phyloP scores from a whole-genome alignment of 2,888 invertebrate species.

The Crossocerus cetratus region DNA sequence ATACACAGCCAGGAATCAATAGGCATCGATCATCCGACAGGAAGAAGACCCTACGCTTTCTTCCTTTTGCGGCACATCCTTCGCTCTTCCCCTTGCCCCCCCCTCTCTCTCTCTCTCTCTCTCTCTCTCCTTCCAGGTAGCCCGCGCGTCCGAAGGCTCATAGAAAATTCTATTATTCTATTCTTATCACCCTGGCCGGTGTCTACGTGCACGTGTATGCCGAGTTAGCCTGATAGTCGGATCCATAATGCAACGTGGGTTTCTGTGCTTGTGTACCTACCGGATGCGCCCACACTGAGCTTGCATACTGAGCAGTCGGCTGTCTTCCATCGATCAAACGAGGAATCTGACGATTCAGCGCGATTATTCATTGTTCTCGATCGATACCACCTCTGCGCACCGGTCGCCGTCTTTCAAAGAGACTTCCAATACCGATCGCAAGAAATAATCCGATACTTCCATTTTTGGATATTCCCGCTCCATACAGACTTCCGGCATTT shows the following conservation, averaged over 20 bases:
- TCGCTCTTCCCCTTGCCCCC: neutral
- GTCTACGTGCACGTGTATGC: constrained; percentile 24
- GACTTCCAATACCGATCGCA: too few species aligned
- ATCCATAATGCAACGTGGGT: constrained; percentile 72
- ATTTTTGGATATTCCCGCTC: too few species aligned
- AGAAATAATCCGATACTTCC: too few species aligned
- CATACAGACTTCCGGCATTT: too few species aligned
- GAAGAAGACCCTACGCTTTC: constrained; percentile 42
- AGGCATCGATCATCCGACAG: constrained; percentile 45
- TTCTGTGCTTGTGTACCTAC: constrained; percentile 67
- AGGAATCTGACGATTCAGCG: constrained; percentile 64
- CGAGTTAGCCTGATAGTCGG: constrained; percentile 64
- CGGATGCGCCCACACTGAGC: constrained; percentile 73
- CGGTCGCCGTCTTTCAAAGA: too few species aligned
- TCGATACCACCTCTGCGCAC: neutral
- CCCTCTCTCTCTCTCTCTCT: neutral
- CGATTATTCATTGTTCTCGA: constrained; percentile 38
- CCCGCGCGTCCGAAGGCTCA: constrained; percentile 45
- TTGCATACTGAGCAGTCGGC: constrained; percentile 70
- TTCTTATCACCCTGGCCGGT: constrained; percentile 63
- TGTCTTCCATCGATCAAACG: constrained; percentile 56
- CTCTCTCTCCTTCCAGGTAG: neutral
- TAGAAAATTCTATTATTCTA: constrained; percentile 69
- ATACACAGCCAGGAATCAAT: neutral
- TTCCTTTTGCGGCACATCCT: constrained; percentile 44